Percentiles rank a stretch among this genome's conserved stretches.
Evolutionary conservation across 2,888 invertebrate species (phyloP).

Genomic region (Drosophila hamatofila): DNA sequence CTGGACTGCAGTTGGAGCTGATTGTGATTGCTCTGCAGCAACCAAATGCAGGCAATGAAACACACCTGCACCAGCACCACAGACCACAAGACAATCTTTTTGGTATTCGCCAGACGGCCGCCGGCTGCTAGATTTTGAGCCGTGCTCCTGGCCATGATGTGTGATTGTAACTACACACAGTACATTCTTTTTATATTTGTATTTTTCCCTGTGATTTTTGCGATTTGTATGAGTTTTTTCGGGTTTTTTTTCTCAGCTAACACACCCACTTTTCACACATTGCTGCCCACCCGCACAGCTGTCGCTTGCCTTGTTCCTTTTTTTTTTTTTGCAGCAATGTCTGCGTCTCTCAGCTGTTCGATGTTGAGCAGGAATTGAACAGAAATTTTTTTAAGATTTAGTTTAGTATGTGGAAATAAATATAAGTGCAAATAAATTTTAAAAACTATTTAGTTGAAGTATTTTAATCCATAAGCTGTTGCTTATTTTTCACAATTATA

Average conservation of each 20-base stretch:
- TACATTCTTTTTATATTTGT: conserved; percentile 28
- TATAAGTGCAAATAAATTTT: background rate
- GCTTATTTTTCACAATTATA: background rate
- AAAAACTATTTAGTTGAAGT: background rate
- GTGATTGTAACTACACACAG: conserved; percentile 22
- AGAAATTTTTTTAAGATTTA: background rate
- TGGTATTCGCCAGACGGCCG: conserved; percentile 67
- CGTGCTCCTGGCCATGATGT: conserved; percentile 45
- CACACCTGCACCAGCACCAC: conserved; percentile 82
- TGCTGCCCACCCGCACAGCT: conserved; percentile 66
- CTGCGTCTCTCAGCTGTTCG: conserved; percentile 39
- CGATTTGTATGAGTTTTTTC: conserved; percentile 9
- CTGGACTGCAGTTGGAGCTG: conserved; percentile 35
- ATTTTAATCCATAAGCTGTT: background rate
- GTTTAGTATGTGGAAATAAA: background rate
- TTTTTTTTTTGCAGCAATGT: background rate
- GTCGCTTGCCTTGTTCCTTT: conserved; percentile 25
- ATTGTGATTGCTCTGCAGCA: conserved; percentile 72
- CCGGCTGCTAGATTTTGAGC: conserved; percentile 28
- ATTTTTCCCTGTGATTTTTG: background rate
- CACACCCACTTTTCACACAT: conserved; percentile 64
- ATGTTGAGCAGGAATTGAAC: background rate
- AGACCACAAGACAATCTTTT: conserved; percentile 81
- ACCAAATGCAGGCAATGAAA: conserved; percentile 83
- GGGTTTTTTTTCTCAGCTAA: conserved; percentile 42